phyloP scores from a whole-genome alignment of 2,113 vertebrate genomes.

The Puma concolor region DNA sequence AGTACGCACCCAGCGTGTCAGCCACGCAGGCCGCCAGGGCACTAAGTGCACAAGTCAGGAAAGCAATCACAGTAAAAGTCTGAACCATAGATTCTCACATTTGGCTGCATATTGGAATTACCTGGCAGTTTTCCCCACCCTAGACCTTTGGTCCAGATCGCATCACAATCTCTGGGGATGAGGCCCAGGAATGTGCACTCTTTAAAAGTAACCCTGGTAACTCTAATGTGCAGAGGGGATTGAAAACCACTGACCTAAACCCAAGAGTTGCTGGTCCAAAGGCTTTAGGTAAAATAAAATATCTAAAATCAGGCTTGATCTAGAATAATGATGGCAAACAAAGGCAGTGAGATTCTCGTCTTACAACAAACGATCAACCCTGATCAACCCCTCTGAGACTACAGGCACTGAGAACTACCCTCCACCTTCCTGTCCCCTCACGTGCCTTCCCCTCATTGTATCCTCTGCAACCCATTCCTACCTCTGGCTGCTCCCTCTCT shows the following conservation, averaged over 20 bases:
- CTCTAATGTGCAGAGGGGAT: not conserved
- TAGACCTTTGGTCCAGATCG: not conserved
- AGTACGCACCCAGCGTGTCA: not conserved
- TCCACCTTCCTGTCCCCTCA: not conserved
- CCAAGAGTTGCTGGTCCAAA: not conserved
- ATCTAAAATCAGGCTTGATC: not conserved
- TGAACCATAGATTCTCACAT: not conserved
- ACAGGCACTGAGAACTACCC: not conserved
- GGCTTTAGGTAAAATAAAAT: slow-evolving; percentile 20
- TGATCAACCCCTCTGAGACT: not conserved
- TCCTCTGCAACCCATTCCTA: not conserved
- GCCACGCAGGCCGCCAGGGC: not conserved
- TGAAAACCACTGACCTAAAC: not conserved
- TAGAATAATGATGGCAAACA: not conserved
- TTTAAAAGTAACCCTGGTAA: not conserved
- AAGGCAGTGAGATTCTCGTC: not conserved
- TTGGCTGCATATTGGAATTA: not conserved
- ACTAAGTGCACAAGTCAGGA: not conserved
- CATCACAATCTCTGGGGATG: not conserved
- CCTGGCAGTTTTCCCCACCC: not conserved
- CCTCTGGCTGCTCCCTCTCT: not conserved
- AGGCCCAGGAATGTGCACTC: not conserved
- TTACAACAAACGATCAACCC: not conserved
- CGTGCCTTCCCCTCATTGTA: not conserved
- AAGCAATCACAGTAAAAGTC: not conserved